Percentiles rank a stretch among this genome's conserved stretches.
These are phyloP conservation scores for Embidobia sp. DNA, from an alignment of 2,888 invertebrate genomes.

Conservation along the genomic window DNA sequence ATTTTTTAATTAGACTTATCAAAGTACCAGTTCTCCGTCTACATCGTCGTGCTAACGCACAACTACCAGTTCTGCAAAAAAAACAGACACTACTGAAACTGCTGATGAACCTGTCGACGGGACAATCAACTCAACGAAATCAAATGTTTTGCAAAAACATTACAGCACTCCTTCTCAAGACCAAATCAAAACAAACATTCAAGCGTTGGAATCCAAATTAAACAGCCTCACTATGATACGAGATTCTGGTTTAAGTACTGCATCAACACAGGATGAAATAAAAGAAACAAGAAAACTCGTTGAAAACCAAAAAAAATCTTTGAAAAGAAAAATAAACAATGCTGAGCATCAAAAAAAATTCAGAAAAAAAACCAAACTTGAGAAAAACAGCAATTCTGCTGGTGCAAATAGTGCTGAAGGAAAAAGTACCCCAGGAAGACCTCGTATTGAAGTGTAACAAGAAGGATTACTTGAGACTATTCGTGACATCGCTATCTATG, in stretches of 20 bases:
- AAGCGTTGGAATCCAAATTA: not conserved
- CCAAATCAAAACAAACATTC: conserved; percentile 6
- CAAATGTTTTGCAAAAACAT: not conserved
- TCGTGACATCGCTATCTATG: conserved; percentile 64
- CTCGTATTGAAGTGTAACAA: conserved; percentile 61
- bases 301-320: not conserved
- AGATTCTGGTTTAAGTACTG: not conserved
- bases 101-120: no score
- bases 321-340: conserved; percentile 4
- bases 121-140: no score
- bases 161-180: conserved; percentile 12
- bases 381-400: conserved; percentile 26
- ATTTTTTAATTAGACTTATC: no score
- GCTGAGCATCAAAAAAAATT: conserved; percentile 3
- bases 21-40: no score
- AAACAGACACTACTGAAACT: no score
- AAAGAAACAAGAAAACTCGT: conserved; percentile 1
- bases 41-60: no score
- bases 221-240: not conserved
- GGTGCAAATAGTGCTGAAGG: conserved; percentile 37
- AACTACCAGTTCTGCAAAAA: no score
- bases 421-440: not conserved
- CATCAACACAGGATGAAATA: conserved; percentile 9
- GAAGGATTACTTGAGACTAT: conserved; percentile 68
- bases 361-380: conserved; percentile 15